These are phyloP conservation scores for Clarias laeviceps DNA, from an alignment of 2,797 vertebrate species.

Conservation along the genomic window DNA sequence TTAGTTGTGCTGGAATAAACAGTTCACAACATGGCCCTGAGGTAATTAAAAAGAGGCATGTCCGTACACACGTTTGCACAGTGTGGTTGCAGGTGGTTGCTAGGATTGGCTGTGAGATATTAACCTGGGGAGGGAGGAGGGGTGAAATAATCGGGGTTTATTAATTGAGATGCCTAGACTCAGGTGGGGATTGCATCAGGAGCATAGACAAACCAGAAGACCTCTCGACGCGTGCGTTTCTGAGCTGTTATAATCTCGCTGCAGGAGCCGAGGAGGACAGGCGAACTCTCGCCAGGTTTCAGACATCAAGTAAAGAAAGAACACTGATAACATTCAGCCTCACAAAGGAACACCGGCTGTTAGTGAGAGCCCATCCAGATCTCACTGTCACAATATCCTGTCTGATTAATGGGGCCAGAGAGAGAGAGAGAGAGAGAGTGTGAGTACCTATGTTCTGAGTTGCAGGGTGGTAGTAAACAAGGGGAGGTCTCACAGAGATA, in stretches of 20 bases:
- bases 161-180: conserved; percentile 35
- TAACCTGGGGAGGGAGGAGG: conserved; percentile 4
- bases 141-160: conserved; percentile 49
- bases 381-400: conserved; percentile 66
- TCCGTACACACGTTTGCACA: conserved; percentile 7
- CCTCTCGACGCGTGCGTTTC: conserved; percentile 48
- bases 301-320: conserved; percentile 30
- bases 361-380: conserved; percentile 66
- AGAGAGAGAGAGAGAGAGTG: conserved; percentile 4
- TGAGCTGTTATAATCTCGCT: conserved; percentile 54
- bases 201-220: conserved; percentile 36
- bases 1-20: conserved; percentile 10
- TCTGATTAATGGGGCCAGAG: conserved; percentile 66
- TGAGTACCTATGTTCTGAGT: conserved; percentile 13
- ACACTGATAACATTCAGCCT: conserved; percentile 65
- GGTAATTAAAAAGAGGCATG: conserved; percentile 25
- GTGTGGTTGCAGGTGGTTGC: conserved; percentile 29
- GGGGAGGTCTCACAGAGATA: conserved; percentile 44
- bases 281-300: conserved; percentile 40
- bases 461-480: not conserved
- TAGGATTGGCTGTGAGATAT: conserved; percentile 32
- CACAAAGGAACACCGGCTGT: conserved; percentile 63
- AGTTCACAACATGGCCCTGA: conserved; percentile 3
- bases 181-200: conserved; percentile 23
- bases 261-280: conserved; percentile 44